Evolutionary conservation across 2,888 invertebrate species (phyloP).

Genomic region (Ectemnius cavifrons): DNA sequence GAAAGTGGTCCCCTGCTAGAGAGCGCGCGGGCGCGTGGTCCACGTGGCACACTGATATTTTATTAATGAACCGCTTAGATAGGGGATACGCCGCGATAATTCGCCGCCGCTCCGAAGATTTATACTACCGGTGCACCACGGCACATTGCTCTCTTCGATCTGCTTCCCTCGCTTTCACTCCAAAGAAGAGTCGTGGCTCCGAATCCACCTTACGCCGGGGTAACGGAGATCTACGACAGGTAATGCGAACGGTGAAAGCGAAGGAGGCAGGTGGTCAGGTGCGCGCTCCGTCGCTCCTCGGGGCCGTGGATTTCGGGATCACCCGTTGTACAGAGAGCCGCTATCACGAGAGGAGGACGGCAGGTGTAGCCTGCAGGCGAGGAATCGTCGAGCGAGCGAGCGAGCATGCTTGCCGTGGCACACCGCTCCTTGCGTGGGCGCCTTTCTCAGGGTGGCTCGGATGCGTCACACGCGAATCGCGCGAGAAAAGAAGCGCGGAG

Average conservation of each 20-base stretch:
- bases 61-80: conserved; percentile 18
- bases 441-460: conserved; percentile 74
- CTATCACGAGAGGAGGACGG: conserved; percentile 40
- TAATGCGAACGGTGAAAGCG: conserved; percentile 40
- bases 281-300: conserved; percentile 3
- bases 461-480: conserved; percentile 70
- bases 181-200: conserved; percentile 32
- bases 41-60: conserved; percentile 22
- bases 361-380: conserved; percentile 67
- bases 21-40: not conserved
- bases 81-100: conserved; percentile 33
- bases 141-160: not conserved
- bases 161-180: conserved; percentile 43
- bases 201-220: conserved; percentile 32
- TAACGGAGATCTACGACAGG: conserved; percentile 46
- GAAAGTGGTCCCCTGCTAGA: not conserved
- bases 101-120: conserved; percentile 32
- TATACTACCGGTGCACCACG: conserved; percentile 25
- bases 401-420: conserved; percentile 13
- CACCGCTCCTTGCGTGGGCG: conserved; percentile 65
- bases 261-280: conserved; percentile 36
- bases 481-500: conserved; percentile 48
- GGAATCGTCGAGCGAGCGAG: conserved; percentile 58
- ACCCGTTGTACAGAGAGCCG: conserved; percentile 55
- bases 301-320: conserved; percentile 54